Percentiles rank a stretch among this genome's conserved stretches.
Conservation (phyloP, 2,113 vertebrate genomes). For the Leptosomus discolor region DNA sequence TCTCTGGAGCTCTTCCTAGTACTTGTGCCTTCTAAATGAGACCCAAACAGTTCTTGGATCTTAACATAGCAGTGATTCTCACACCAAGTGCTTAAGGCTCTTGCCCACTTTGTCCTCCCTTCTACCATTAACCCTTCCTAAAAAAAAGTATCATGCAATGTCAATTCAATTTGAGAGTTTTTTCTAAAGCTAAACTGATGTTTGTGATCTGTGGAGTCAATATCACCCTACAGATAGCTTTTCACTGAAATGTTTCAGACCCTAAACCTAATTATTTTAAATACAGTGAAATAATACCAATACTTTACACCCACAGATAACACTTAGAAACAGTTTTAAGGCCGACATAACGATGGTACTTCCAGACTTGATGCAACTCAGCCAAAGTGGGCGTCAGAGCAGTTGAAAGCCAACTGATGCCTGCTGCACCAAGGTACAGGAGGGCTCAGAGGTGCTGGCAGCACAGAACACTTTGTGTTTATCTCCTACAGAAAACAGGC, state of each 20-base stretch:
- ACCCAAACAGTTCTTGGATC: neutral
- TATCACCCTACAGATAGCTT: neutral
- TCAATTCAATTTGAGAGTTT: neutral
- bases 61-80: neutral
- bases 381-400: neutral
- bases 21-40: neutral
- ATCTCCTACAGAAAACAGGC: neutral
- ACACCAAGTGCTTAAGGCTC: neutral
- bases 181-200: neutral
- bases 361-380: neutral
- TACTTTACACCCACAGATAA: neutral
- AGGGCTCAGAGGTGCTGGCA: neutral
- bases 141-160: neutral
- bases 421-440: neutral
- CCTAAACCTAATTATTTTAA: neutral
- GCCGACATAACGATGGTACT: neutral
- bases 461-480: neutral
- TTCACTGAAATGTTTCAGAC: neutral
- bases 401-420: neutral
- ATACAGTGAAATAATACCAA: neutral
- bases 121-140: neutral
- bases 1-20: neutral
- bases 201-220: neutral
- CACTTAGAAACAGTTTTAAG: neutral
- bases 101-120: neutral